Conservation (phyloP, 2,888 invertebrate genomes). For the Allacma fusca region DNA sequence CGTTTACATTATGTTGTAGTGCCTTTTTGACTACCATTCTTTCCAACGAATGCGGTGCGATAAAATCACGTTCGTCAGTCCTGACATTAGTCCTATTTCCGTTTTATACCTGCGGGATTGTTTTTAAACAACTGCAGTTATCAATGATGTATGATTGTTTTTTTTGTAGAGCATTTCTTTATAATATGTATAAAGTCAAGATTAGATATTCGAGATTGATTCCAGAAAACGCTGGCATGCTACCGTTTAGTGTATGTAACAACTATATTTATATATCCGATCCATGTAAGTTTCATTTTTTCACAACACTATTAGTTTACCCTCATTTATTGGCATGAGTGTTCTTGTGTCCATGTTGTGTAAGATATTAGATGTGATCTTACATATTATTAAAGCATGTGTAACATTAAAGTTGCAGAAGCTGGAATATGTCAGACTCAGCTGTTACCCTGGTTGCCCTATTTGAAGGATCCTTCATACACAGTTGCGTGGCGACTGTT, state of each 20-base stretch:
- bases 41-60: neutral
- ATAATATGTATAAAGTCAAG: constrained; percentile 37
- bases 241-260: constrained; percentile 19
- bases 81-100: neutral
- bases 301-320: too few species aligned
- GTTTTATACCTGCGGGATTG: neutral
- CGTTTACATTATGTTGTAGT: neutral
- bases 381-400: neutral
- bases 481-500: constrained; percentile 46
- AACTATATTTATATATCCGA: constrained; percentile 44
- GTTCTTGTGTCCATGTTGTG: too few species aligned
- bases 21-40: neutral
- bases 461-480: constrained; percentile 35
- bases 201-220: constrained; percentile 33
- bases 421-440: constrained; percentile 33
- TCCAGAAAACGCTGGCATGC: constrained; percentile 26
- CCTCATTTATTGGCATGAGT: too few species aligned
- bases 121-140: too few species aligned
- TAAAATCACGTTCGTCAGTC: neutral
- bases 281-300: constrained; percentile 46
- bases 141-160: neutral
- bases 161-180: constrained; percentile 20
- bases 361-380: neutral
- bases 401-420: constrained; percentile 18
- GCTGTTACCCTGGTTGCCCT: constrained; percentile 35